Conservation (phyloP, 2,797 vertebrate genomes). For the Amniataba percoides region DNA sequence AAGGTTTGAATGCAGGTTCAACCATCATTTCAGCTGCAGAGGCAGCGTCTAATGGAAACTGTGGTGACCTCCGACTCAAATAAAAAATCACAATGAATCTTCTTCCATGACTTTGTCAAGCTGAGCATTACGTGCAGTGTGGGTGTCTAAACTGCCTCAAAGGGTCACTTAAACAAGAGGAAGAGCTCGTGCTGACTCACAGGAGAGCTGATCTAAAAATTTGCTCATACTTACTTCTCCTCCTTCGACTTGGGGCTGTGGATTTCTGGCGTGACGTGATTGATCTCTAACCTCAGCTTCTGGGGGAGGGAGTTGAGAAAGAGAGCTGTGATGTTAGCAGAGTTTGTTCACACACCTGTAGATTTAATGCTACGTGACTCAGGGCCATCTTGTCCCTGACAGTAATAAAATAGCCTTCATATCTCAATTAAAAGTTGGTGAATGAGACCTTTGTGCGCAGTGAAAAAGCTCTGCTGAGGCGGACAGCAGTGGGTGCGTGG, state of each 20-base stretch:
- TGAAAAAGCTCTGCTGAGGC: constrained; percentile 20
- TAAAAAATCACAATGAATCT: not conserved
- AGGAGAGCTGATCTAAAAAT: not conserved
- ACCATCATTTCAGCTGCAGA: not conserved
- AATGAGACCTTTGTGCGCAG: constrained; percentile 33
- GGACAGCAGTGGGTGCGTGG: not conserved
- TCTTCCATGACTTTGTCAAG: not conserved
- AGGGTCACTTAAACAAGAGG: not conserved
- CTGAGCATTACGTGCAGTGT: not conserved
- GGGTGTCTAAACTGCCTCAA: constrained; percentile 4
- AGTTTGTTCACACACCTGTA: constrained; percentile 6
- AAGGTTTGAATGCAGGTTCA: not conserved
- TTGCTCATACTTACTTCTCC: constrained; percentile 79
- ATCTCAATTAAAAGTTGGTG: constrained; percentile 19
- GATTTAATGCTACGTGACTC: constrained; percentile 7
- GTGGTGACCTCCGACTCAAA: constrained; percentile 9
- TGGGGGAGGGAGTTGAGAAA: constrained; percentile 46
- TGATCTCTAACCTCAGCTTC: constrained; percentile 78
- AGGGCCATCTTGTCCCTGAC: not conserved
- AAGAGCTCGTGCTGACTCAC: constrained; percentile 29
- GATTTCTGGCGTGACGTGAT: constrained; percentile 50
- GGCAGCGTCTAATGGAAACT: not conserved
- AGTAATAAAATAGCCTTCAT: constrained; percentile 20
- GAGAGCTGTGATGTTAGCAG: not conserved
- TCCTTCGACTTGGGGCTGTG: constrained; percentile 68